A percentile compares a stretch with the other conserved stretches of the same genome.
phyloP scores from a whole-genome alignment of 2,113 vertebrate genomes.

The Amphiprion ocellaris region DNA sequence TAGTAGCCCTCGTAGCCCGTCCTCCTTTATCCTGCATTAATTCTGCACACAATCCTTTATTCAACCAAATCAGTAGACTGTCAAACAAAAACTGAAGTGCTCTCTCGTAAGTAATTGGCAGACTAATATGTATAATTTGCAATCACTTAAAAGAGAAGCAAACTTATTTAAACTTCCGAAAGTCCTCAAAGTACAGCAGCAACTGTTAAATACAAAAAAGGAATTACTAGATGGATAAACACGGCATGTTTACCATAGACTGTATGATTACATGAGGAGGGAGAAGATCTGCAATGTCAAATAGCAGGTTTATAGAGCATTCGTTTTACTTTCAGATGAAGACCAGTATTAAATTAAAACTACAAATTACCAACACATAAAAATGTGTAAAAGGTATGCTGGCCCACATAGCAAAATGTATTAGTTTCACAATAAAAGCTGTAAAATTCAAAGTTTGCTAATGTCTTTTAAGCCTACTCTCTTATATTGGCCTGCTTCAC shows the following conservation, averaged over 20 bases:
- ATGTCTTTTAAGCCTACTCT: too few species aligned
- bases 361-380: too few species aligned
- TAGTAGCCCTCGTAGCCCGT: conserved; percentile 26
- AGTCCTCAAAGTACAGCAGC: conserved; percentile 4
- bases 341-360: too few species aligned
- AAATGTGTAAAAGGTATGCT: too few species aligned
- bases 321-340: too few species aligned
- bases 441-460: too few species aligned
- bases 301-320: background rate
- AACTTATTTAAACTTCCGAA: conserved; percentile 5
- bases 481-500: too few species aligned
- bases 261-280: background rate
- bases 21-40: conserved; percentile 34
- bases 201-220: background rate
- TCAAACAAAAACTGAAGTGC: conserved; percentile 26
- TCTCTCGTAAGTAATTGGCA: conserved; percentile 6
- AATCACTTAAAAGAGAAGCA: conserved; percentile 30
- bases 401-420: too few species aligned
- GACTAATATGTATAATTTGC: conserved; percentile 8
- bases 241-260: background rate
- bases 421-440: too few species aligned
- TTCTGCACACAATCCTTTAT: conserved; percentile 6
- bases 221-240: background rate
- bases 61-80: conserved; percentile 20
- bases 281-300: background rate